These are phyloP conservation scores for Otocyon megalotis DNA, from an alignment of 2,113 vertebrate species.

Conservation along the genomic window DNA sequence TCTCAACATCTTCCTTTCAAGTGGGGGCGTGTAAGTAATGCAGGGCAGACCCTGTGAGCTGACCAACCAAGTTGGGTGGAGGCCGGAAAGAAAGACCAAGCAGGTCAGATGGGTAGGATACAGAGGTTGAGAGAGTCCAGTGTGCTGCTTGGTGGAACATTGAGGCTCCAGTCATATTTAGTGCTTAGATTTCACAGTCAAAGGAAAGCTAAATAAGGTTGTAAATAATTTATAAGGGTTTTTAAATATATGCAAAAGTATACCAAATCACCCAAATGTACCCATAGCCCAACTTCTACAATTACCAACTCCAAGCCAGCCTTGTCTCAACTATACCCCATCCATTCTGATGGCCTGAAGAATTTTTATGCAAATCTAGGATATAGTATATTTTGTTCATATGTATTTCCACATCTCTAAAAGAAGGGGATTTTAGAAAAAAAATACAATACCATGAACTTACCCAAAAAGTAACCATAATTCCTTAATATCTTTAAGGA, in stretches of 20 bases:
- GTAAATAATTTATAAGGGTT: not conserved
- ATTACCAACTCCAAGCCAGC: not conserved
- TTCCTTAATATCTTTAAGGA: conserved; percentile 5
- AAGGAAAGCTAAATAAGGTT: conserved; percentile 1
- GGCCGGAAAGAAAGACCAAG: not conserved
- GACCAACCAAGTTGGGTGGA: accelerated
- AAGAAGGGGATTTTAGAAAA: not conserved
- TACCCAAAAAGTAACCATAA: not conserved
- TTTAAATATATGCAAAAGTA: not conserved
- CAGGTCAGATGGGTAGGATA: not conserved
- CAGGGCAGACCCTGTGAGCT: not conserved
- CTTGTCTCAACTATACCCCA: not conserved
- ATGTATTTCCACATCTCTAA: not conserved
- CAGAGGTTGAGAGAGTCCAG: not conserved
- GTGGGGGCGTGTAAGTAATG: not conserved
- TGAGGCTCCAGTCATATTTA: not conserved
- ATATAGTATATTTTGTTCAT: not conserved
- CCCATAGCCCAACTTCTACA: not conserved
- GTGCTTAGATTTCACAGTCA: not conserved
- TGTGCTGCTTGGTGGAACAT: not conserved
- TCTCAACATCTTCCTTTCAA: not conserved
- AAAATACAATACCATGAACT: not conserved
- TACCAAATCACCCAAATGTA: not conserved
- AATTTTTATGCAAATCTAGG: conserved; percentile 8
- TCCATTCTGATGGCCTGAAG: not conserved